Conservation (phyloP, 2,113 vertebrate species). For the Gnathonemus echidnorhynchus region DNA sequence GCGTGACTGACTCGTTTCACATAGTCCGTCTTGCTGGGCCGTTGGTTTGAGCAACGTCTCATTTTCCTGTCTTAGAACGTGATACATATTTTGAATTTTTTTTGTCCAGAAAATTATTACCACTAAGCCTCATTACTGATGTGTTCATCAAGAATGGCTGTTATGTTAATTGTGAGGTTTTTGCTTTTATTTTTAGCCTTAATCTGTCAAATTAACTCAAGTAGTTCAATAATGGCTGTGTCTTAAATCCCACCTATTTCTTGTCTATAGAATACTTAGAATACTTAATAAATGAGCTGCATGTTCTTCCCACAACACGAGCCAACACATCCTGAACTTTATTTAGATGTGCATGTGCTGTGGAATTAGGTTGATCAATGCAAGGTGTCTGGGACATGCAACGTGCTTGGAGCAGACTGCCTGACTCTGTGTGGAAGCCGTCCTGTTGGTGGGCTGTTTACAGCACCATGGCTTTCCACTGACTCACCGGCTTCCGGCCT, state of each 20-base stretch:
- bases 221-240: not conserved
- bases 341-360: not conserved
- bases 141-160: not conserved
- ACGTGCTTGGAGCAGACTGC: not conserved
- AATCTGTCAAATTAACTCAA: not conserved
- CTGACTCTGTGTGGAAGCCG: not conserved
- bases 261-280: slow-evolving; percentile 1
- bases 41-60: not conserved
- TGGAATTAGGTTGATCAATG: slow-evolving; percentile 1
- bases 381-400: slow-evolving; percentile 7
- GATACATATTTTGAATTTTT: not conserved
- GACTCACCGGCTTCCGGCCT: not conserved
- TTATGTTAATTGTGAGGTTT: slow-evolving; percentile 6
- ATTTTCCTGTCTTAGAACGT: not conserved
- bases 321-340: not conserved
- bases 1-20: not conserved
- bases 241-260: not conserved
- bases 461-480: not conserved
- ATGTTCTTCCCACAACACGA: not conserved
- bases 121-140: not conserved
- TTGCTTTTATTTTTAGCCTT: not conserved
- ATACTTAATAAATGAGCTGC: not conserved
- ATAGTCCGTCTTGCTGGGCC: not conserved
- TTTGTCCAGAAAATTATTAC: not conserved
- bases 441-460: not conserved